These are phyloP conservation scores for Heliothis peltigera DNA, from an alignment of 2,888 invertebrate genomes.

Conservation along the genomic window DNA sequence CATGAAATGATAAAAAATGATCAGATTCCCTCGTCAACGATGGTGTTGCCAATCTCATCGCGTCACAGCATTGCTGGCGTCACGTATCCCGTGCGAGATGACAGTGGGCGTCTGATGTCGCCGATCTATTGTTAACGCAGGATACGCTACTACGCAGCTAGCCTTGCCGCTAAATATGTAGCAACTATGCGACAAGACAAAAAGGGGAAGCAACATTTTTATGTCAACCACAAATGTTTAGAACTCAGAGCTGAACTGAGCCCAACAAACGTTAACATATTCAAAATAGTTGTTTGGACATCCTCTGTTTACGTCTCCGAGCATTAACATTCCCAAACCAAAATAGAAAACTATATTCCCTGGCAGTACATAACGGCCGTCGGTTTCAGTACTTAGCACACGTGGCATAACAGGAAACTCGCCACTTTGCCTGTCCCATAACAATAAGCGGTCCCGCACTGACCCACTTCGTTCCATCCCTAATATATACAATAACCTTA, in stretches of 20 bases:
- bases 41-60: conserved; percentile 38
- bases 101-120: background rate
- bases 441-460: conserved; percentile 47
- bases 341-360: conserved; percentile 17
- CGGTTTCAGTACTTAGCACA: conserved; percentile 43
- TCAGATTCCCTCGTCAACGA: conserved; percentile 31
- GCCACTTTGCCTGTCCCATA: conserved; percentile 32
- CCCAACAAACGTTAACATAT: background rate
- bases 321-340: conserved; percentile 1
- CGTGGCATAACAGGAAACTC: conserved; percentile 36
- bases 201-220: background rate
- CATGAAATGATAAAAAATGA: conserved; percentile 46
- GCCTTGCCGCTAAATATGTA: background rate
- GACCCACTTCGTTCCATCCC: conserved; percentile 45
- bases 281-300: background rate
- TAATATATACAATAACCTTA: conserved; percentile 40
- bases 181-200: background rate
- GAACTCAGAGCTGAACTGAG: background rate
- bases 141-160: background rate
- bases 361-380: conserved; percentile 14
- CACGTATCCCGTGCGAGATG: conserved; percentile 40
- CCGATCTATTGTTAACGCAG: conserved; percentile 21
- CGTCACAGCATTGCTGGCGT: conserved; percentile 39
- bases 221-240: background rate
- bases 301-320: background rate